Percentiles rank a stretch among this genome's conserved stretches.
These are phyloP conservation scores for Antennarius striatus DNA, from an alignment of 2,113 vertebrate species.

Conservation along the genomic window DNA sequence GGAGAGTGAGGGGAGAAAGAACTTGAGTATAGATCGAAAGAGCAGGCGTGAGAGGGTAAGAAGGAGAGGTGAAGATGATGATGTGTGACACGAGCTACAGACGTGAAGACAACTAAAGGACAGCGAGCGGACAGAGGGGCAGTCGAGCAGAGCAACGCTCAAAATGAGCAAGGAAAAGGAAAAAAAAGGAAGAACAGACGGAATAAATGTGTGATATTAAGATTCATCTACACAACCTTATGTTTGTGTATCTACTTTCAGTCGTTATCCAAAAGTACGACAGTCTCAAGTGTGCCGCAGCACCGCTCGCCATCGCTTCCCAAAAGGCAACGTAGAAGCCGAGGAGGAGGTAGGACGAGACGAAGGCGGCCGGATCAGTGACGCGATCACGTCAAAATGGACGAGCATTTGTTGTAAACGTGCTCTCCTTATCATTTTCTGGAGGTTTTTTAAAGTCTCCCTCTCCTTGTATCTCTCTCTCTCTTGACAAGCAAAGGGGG, in stretches of 20 bases:
- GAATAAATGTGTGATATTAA: conserved; percentile 27
- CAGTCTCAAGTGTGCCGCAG: conserved; percentile 52
- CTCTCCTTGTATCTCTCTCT: neutral
- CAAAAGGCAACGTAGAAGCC: conserved; percentile 56
- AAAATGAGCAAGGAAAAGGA: conserved; percentile 25
- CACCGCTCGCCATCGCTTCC: conserved; percentile 39
- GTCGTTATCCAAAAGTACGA: conserved; percentile 56
- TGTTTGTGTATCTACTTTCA: conserved; percentile 58
- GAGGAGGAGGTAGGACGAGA: conserved; percentile 35
- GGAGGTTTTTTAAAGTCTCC: conserved; percentile 12
- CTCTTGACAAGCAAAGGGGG: neutral
- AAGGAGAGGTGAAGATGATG: conserved; percentile 45
- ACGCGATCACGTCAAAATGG: conserved; percentile 39
- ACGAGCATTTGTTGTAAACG: conserved; percentile 37
- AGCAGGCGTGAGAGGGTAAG: conserved; percentile 22
- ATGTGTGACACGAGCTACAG: conserved; percentile 6
- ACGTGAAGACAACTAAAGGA: conserved; percentile 33
- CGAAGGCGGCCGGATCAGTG: conserved; percentile 45
- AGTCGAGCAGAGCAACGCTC: conserved; percentile 22
- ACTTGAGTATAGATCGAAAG: conserved; percentile 58
- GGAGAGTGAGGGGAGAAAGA: conserved; percentile 27
- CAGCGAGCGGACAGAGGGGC: neutral
- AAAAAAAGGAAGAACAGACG: conserved; percentile 5
- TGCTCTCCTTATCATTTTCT: conserved; percentile 26
- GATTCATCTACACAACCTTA: conserved; percentile 34